Percentiles rank a stretch among this genome's conserved stretches.
Evolutionary conservation across 1,140 invertebrate species (phyloP).

Genomic region (Alviniconcha marisindica): DNA sequence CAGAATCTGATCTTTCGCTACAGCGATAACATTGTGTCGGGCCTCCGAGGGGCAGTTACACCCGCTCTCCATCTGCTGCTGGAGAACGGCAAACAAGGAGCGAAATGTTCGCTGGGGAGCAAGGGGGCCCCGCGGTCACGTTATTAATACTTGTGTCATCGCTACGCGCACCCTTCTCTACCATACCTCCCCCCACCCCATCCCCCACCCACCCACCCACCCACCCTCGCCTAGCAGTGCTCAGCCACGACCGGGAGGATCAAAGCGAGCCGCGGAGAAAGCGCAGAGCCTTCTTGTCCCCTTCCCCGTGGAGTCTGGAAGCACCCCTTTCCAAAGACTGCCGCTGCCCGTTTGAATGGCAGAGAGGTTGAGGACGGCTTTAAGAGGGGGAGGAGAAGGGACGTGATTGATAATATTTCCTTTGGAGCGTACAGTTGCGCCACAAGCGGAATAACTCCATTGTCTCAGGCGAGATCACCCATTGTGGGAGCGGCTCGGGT

Average conservation of each 20-base stretch:
- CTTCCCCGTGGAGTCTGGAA: not conserved
- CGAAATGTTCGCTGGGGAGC: conserved; percentile 37
- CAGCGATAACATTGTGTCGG: conserved; percentile 38
- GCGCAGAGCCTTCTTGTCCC: conserved; percentile 14
- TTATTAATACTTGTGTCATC: conserved; percentile 38
- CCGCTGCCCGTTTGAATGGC: not conserved
- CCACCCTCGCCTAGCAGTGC: not conserved
- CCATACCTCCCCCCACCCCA: not conserved
- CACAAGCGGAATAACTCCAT: conserved; percentile 33
- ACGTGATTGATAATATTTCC: conserved; percentile 31
- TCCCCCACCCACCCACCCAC: not conserved
- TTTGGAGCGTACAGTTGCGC: conserved; percentile 27
- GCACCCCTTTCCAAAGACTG: not conserved
- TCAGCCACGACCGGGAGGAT: not conserved
- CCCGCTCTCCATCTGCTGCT: conserved; percentile 38
- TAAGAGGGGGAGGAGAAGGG: not conserved
- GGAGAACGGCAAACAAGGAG: conserved; percentile 30
- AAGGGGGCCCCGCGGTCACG: not conserved
- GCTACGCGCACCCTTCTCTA: not conserved
- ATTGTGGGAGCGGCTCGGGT: conserved; percentile 20
- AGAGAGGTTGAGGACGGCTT: not conserved
- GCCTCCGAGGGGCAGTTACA: conserved; percentile 32
- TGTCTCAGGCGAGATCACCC: conserved; percentile 12
- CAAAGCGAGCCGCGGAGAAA: conserved; percentile 20
- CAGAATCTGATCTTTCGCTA: conserved; percentile 39